Percentiles rank a stretch among this genome's conserved stretches.
Conservation (phyloP, 2,797 vertebrate genomes). For the Xyrichtys novacula region DNA sequence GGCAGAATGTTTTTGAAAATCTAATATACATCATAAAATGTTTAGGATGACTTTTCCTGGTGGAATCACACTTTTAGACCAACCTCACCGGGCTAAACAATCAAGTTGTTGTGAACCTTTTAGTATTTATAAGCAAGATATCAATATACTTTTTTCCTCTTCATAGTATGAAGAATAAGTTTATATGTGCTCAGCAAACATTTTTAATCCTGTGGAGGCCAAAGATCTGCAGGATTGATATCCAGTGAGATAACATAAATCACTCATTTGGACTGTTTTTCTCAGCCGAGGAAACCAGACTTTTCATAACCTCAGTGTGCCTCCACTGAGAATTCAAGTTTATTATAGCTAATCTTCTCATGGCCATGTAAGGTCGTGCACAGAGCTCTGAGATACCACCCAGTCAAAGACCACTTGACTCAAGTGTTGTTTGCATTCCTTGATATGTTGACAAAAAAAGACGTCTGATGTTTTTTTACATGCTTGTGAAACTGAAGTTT, state of each 20-base stretch:
- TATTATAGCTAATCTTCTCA: slow-evolving; percentile 40
- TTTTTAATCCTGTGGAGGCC: too few relatives aligned
- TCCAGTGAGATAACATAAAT: slow-evolving; percentile 27
- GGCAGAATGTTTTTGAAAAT: too few relatives aligned
- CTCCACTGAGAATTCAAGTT: slow-evolving; percentile 59
- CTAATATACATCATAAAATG: too few relatives aligned
- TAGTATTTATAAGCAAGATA: too few relatives aligned
- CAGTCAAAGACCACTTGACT: slow-evolving; percentile 55
- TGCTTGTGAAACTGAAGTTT: slow-evolving; percentile 19
- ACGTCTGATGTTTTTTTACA: neutral
- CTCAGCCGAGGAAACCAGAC: slow-evolving; percentile 55
- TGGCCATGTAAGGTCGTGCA: slow-evolving; percentile 76
- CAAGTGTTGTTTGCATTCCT: slow-evolving; percentile 73
- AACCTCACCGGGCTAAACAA: neutral
- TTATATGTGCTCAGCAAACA: neutral
- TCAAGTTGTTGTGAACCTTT: neutral
- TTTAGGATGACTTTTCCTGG: too few relatives aligned
- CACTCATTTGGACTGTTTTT: slow-evolving; percentile 22
- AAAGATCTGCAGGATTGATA: slow-evolving; percentile 10
- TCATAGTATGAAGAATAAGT: neutral
- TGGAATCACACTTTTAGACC: neutral
- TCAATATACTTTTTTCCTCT: too few relatives aligned
- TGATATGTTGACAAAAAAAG: slow-evolving; percentile 42
- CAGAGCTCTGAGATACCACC: slow-evolving; percentile 23
- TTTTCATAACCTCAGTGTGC: slow-evolving; percentile 60